Evolutionary conservation across 1,140 invertebrate genomes (phyloP), one percentile per base, ranked within the genome.

Genomic region (Bombus waltoni): DNA sequence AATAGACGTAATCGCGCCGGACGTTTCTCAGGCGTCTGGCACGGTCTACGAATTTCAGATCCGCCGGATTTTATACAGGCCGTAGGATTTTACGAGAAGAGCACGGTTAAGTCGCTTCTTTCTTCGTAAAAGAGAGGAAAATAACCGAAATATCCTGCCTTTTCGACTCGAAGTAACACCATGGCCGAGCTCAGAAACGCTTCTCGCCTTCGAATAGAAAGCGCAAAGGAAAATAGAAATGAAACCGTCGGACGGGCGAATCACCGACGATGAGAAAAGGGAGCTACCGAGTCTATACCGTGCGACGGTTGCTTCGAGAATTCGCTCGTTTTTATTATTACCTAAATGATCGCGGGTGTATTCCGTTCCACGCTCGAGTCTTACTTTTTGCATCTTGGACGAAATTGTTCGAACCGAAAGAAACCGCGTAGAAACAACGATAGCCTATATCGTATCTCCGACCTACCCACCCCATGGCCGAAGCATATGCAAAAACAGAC

Each of bases 191-290:
- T 2, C 28, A 2, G 25, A 35, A 62, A 62, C 59, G 53, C 6
- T 53, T 78, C 38, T 57, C 28, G 32, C 8, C 38, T 4, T 25
- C 66, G 66, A 10, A 40, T 11, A n/a, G 25, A 74, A 68, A 77
- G 86, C 74, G 87, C 82, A 87, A 28, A 90, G 89, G 47, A 53
- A 42, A 47, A 35, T 38, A 38, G 47, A 25, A n/a, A 53, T 6
- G 47, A 53, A 53, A 53, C 47, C 0, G 47, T 53, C 2, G 47
- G 18, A 0, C 18, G 8, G 11, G 72, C 71, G 76, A 89, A 74
- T 77, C 70, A 71, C 40, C 15, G 84, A 70, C 11, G 25, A 53
- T 53, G 47, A 53, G 47, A 53, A 3, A 53, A 22, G 18, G 18
- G 5, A 22, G 44, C 3, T 44, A 44, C 3, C 13, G 13, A 11